Evolutionary conservation across 30 jellyfish, hydroid and myxozoan species (phyloP), one percentile per base, ranked within the genome.

Genomic region (Aurelia sp.): DNA sequence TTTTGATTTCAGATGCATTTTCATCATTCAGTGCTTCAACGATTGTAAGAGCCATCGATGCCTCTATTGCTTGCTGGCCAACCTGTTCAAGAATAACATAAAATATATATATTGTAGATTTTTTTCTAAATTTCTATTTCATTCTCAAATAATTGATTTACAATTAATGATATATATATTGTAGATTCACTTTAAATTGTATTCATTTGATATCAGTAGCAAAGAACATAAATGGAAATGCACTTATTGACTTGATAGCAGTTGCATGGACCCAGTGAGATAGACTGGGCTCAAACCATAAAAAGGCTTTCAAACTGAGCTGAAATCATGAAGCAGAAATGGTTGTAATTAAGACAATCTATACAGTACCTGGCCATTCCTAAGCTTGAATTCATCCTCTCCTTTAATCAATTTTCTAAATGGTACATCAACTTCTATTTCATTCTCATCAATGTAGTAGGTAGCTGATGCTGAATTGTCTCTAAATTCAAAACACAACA

Each of bases 391-490:
- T 40, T 73, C 88, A 62, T 92, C 96, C 22, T 83, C 89, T 6
- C 79, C 85, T 48, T 75, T 77, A 3, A 50, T 35, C 17, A 67
- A 66, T 55, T 58, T 50, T 75, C 79, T 30, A 47, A 73, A 76
- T 21, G 72, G 79, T 33, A 86, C 79, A 12, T 35, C 40, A 7
- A 65, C 60, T n/a, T 84, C 87, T 7, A 51, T 60, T 13, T 70
- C 21, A 55, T 81, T 60, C 13, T 82, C 97, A 70, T 83, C 86
- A 51, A 73, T 82, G 66, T 41, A 73, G 58, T 89, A 89, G 0
- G 93, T 84, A 4, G 96, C 89, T 12, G 92, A 71, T 37, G 97
- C 96, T 4, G 97, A 91, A 27, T 73, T 63, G 78, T 91, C 97
- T 78, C 97, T 91, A 76, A 19, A 3, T 37, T 20, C 11, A 44